Evolutionary conservation across 2,888 invertebrate species (phyloP).

Genomic region (Calliopum simillimum): DNA sequence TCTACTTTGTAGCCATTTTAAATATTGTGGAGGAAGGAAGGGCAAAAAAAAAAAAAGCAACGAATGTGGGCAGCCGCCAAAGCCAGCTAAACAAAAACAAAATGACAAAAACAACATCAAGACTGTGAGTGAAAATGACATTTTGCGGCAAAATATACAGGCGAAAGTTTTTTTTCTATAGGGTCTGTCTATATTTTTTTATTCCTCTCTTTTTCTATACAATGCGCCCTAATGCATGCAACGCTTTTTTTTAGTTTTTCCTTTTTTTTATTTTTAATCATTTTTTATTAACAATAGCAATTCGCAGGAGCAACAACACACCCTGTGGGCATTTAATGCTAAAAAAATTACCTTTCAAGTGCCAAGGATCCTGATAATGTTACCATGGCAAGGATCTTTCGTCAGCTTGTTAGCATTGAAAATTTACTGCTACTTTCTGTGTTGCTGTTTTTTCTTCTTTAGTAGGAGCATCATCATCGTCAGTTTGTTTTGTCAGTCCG

Average conservation of each 20-base stretch:
- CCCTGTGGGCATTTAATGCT: neutral
- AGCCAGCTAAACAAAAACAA: neutral
- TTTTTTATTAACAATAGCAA: slow-evolving; percentile 2
- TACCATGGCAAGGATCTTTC: slow-evolving; percentile 39
- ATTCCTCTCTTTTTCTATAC: too few relatives aligned
- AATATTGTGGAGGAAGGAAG: too few relatives aligned
- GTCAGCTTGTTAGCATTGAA: neutral
- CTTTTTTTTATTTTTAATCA: neutral
- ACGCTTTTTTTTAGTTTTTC: neutral
- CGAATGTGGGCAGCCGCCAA: neutral
- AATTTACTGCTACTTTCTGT: neutral
- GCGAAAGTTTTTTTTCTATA: neutral
- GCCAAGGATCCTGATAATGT: slow-evolving; percentile 12
- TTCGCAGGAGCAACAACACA: neutral
- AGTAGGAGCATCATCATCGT: too few relatives aligned
- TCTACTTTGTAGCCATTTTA: too few relatives aligned
- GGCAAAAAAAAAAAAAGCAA: neutral
- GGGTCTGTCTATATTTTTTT: too few relatives aligned
- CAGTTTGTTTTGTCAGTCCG: slow-evolving; percentile 16
- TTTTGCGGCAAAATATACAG: slow-evolving; percentile 18
- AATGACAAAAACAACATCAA: neutral
- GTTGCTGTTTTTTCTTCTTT: neutral
- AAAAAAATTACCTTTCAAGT: slow-evolving; percentile 12
- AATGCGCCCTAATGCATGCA: too few relatives aligned
- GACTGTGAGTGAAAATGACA: slow-evolving; percentile 25